phyloP scores from a whole-genome alignment of 37 sponge, comb jelly and placozoan genomes.

The Haliclona indistincta region DNA sequence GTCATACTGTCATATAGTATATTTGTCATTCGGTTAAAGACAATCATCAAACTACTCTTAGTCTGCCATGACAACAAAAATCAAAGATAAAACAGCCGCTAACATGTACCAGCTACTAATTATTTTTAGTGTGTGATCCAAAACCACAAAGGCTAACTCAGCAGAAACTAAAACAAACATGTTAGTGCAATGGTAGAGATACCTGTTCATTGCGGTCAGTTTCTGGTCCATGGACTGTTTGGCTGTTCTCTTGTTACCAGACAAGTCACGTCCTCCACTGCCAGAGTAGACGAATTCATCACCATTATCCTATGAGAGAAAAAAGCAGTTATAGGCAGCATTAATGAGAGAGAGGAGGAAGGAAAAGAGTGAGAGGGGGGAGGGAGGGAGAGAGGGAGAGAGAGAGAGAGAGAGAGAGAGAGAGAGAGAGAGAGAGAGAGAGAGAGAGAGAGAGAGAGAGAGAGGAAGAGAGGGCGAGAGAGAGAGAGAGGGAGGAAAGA shows the following conservation, averaged over 20 bases:
- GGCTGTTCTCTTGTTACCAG: constrained; percentile 93
- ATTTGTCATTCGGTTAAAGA: too few species aligned
- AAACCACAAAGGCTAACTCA: background rate
- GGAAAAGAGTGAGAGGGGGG: too few species aligned
- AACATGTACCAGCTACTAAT: background rate
- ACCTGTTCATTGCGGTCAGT: constrained; percentile 90
- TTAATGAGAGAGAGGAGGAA: background rate
- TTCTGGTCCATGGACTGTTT: constrained; percentile 90
- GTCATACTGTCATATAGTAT: too few species aligned
- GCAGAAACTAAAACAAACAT: background rate
- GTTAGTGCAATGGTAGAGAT: background rate
- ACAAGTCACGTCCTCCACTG: constrained; percentile 92
- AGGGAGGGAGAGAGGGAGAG: background rate
- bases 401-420: background rate
- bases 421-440: background rate
- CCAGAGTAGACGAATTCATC: constrained; percentile 91
- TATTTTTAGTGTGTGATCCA: background rate
- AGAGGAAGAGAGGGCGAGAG: too few species aligned
- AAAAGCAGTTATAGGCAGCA: background rate
- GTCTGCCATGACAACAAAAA: too few species aligned
- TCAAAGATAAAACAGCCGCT: background rate
- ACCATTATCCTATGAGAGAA: constrained; percentile 62
- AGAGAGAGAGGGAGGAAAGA: background rate
- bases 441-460: background rate
- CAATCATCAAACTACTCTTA: too few species aligned